These are phyloP conservation scores for Zapornia atra DNA, from an alignment of 2,113 vertebrate species.

Conservation along the genomic window DNA sequence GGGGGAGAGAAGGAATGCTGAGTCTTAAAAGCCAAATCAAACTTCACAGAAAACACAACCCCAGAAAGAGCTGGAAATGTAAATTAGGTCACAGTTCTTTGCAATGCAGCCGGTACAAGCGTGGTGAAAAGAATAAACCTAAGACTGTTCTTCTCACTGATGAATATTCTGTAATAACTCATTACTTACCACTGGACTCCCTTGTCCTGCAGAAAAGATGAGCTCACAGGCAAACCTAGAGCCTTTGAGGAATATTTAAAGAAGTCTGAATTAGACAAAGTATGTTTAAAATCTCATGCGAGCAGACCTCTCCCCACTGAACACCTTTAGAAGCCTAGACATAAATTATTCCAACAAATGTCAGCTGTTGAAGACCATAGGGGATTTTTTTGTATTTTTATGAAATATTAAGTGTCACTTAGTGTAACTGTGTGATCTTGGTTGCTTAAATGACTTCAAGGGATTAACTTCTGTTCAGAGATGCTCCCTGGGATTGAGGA, in stretches of 20 bases:
- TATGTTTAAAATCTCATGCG: background rate
- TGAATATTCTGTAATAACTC: background rate
- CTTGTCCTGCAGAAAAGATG: background rate
- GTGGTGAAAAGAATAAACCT: background rate
- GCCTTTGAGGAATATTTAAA: background rate
- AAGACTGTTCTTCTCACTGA: background rate
- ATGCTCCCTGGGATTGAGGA: background rate
- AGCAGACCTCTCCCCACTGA: background rate
- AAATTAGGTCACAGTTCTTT: background rate
- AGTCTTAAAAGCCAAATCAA: background rate
- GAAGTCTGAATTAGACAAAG: background rate
- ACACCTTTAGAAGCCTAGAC: background rate
- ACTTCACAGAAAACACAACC: background rate
- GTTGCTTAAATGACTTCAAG: constrained; percentile 11
- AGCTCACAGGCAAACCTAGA: background rate
- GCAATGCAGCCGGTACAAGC: background rate
- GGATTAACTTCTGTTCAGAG: background rate
- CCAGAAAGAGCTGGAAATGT: background rate
- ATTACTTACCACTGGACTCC: background rate
- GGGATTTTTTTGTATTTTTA: background rate
- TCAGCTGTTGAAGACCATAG: background rate
- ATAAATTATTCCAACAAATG: constrained; percentile 53
- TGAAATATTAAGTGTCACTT: constrained; percentile 42
- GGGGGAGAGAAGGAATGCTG: background rate
- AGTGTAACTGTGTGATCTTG: background rate